Evolutionary conservation across 1,140 invertebrate species (phyloP).

Genomic region (Drosophila obscura): DNA sequence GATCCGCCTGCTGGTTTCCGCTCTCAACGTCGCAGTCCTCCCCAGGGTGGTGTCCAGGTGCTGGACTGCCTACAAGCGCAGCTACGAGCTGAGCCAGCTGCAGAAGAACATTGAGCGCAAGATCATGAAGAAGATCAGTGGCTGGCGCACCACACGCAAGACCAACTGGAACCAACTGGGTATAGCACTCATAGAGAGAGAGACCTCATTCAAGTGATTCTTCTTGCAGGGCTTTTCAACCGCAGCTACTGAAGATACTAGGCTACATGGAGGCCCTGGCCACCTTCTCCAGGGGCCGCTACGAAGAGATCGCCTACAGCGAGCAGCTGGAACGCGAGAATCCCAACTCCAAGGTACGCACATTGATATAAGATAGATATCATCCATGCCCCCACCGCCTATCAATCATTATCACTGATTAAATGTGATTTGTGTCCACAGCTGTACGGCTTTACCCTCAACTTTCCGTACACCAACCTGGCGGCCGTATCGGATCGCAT

Average conservation of each 20-base stretch:
- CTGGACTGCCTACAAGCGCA: constrained; percentile 62
- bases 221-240: constrained; percentile 64
- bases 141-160: constrained; percentile 85
- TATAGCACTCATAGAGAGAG: neutral
- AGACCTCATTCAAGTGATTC: neutral
- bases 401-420: constrained; percentile 34
- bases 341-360: constrained; percentile 63
- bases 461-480: constrained; percentile 89
- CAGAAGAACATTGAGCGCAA: constrained; percentile 84
- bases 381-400: neutral
- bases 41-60: constrained; percentile 81
- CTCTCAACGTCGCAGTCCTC: constrained; percentile 86
- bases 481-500: constrained; percentile 88
- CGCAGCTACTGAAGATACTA: constrained; percentile 59
- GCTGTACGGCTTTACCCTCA: constrained; percentile 92
- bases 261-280: constrained; percentile 80
- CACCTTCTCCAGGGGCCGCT: constrained; percentile 77
- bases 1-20: constrained; percentile 88
- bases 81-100: constrained; percentile 79
- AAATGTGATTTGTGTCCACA: constrained; percentile 75
- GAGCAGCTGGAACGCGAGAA: constrained; percentile 66
- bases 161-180: constrained; percentile 87
- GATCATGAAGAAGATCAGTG: constrained; percentile 85
- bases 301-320: constrained; percentile 85
- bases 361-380: neutral